A percentile compares a stretch with the other conserved stretches of the same genome.
Conservation (phyloP, 2,888 invertebrate genomes). For the Diaperis boleti region DNA sequence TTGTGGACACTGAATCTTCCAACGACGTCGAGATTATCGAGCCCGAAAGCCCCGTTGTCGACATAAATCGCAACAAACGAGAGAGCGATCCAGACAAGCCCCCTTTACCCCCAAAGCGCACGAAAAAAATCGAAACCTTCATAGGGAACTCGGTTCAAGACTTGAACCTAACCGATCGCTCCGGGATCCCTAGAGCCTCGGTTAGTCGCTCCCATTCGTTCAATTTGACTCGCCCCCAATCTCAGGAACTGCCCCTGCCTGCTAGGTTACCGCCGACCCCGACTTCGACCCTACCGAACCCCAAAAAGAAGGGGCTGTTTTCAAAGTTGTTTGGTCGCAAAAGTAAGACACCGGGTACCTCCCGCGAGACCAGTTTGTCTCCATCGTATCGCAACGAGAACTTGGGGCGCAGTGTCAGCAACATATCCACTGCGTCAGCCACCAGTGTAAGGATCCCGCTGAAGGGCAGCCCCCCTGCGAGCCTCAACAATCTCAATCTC, state of each 20-base stretch:
- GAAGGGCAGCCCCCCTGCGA: constrained; percentile 66
- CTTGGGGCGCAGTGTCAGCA: constrained; percentile 63
- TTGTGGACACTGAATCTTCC: constrained; percentile 61
- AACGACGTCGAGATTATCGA: constrained; percentile 59
- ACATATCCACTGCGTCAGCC: constrained; percentile 52
- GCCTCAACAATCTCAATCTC: constrained; percentile 17
- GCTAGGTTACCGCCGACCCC: constrained; percentile 61
- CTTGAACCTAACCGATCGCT: constrained; percentile 43
- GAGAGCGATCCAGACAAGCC: constrained; percentile 39
- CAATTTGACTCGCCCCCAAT: constrained; percentile 59
- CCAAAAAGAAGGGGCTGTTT: constrained; percentile 74
- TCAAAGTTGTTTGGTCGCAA: constrained; percentile 75
- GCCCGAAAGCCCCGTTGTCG: constrained; percentile 68
- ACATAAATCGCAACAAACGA: constrained; percentile 52
- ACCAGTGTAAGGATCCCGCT: constrained; percentile 75
- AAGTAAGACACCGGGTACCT: constrained; percentile 63
- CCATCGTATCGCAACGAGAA: constrained; percentile 45
- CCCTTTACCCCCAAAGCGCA: constrained; percentile 78
- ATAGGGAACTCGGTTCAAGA: constrained; percentile 58
- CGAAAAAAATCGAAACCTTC: constrained; percentile 69
- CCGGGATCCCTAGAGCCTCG: constrained; percentile 46
- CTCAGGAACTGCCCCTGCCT: constrained; percentile 60
- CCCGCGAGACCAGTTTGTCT: constrained; percentile 58
- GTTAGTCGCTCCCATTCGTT: constrained; percentile 59
- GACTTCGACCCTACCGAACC: constrained; percentile 66